A percentile compares a stretch with the other conserved stretches of the same genome.
phyloP scores from a whole-genome alignment of 1,140 invertebrate species.

The Cydia fagiglandana region DNA sequence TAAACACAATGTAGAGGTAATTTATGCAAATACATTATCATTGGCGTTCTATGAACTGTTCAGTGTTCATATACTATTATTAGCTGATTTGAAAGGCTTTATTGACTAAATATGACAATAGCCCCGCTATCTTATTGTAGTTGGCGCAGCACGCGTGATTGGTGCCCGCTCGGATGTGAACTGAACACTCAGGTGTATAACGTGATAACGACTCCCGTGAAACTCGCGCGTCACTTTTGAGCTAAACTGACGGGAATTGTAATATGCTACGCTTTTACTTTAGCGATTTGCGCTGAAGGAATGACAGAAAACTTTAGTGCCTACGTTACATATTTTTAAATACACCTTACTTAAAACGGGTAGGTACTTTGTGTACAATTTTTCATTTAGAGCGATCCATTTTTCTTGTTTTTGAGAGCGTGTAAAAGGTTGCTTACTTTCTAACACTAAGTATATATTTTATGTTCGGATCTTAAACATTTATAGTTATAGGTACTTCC shows the following conservation, averaged over 20 bases:
- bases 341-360: too few relatives aligned
- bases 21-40: not conserved
- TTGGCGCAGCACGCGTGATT: conserved; percentile 52
- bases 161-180: conserved; percentile 50
- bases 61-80: conserved; percentile 13
- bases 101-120: conserved; percentile 48
- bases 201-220: conserved; percentile 27
- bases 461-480: too few relatives aligned
- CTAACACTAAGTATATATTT: too few relatives aligned
- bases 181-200: conserved; percentile 42
- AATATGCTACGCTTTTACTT: not conserved
- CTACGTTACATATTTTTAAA: too few relatives aligned
- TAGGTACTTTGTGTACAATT: too few relatives aligned
- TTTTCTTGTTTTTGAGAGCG: too few relatives aligned
- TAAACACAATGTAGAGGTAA: not conserved
- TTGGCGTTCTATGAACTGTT: not conserved
- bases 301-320: too few relatives aligned
- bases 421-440: too few relatives aligned
- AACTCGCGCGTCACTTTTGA: conserved; percentile 18
- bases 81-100: conserved; percentile 20
- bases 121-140: conserved; percentile 50
- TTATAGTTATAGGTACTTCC: too few relatives aligned
- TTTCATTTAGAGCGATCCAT: too few relatives aligned
- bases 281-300: too few relatives aligned
- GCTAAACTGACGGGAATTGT: not conserved